These are phyloP conservation scores for Formica aserva DNA, from an alignment of 2,888 invertebrate species.

Conservation along the genomic window DNA sequence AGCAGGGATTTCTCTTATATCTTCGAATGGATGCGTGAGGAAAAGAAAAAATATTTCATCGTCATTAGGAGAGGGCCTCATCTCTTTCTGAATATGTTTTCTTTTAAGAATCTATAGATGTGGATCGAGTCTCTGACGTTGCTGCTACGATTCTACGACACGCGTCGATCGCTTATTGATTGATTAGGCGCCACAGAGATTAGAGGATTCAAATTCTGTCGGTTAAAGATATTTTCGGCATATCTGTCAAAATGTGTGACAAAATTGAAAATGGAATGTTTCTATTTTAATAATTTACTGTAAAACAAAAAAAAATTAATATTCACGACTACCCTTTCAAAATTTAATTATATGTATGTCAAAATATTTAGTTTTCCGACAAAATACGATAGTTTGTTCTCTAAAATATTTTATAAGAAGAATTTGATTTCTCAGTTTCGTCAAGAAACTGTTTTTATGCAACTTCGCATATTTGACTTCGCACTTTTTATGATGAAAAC, in stretches of 20 bases:
- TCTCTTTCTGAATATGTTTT: slow-evolving; percentile 14
- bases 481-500: neutral
- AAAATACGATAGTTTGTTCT: neutral
- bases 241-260: neutral
- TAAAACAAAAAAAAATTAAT: neutral
- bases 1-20: slow-evolving; percentile 72
- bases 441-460: neutral
- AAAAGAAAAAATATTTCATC: slow-evolving; percentile 45
- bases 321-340: neutral
- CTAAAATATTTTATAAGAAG: neutral
- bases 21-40: slow-evolving; percentile 24
- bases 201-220: neutral
- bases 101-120: slow-evolving; percentile 60
- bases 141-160: neutral
- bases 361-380: neutral
- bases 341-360: neutral
- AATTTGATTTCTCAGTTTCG: neutral
- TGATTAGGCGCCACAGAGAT: neutral
- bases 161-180: neutral
- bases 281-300: neutral
- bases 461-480: neutral
- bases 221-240: neutral
- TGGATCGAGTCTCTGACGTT: slow-evolving; percentile 31
- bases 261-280: neutral
- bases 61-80: slow-evolving; percentile 52